These are phyloP conservation scores for Rissa tridactyla DNA, from an alignment of 2,113 vertebrate genomes.

Conservation along the genomic window DNA sequence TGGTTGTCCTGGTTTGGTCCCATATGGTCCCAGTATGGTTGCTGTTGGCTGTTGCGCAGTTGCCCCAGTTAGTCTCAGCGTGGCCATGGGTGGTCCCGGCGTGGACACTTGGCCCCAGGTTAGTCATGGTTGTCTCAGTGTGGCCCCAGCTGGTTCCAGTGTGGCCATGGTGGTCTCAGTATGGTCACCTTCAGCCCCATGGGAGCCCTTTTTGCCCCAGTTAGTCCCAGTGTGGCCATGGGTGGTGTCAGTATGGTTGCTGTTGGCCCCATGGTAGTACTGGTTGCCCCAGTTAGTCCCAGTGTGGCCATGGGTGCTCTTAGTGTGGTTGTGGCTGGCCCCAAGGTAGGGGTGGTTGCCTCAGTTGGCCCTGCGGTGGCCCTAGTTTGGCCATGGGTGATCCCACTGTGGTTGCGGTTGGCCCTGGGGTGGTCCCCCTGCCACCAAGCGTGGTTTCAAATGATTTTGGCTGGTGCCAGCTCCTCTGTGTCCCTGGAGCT, in stretches of 20 bases:
- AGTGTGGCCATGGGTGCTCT: neutral
- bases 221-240: neutral
- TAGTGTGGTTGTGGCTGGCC: neutral
- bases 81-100: too few relatives aligned
- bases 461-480: neutral
- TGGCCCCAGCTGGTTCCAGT: neutral
- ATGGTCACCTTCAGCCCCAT: neutral
- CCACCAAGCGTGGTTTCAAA: neutral
- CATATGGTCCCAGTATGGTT: too few relatives aligned
- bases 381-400: neutral
- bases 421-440: neutral
- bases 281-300: neutral
- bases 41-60: too few relatives aligned
- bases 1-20: too few relatives aligned
- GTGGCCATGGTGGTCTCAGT: neutral
- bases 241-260: neutral
- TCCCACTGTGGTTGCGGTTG: neutral
- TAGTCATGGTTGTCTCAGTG: neutral
- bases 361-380: neutral
- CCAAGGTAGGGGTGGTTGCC: neutral
- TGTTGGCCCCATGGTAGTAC: neutral
- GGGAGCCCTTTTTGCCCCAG: neutral
- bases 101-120: too few relatives aligned
- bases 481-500: neutral
- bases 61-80: too few relatives aligned